Percentiles rank a stretch among this genome's conserved stretches.
Evolutionary conservation across 2,888 invertebrate species (phyloP).

Genomic region (Bombylius major): DNA sequence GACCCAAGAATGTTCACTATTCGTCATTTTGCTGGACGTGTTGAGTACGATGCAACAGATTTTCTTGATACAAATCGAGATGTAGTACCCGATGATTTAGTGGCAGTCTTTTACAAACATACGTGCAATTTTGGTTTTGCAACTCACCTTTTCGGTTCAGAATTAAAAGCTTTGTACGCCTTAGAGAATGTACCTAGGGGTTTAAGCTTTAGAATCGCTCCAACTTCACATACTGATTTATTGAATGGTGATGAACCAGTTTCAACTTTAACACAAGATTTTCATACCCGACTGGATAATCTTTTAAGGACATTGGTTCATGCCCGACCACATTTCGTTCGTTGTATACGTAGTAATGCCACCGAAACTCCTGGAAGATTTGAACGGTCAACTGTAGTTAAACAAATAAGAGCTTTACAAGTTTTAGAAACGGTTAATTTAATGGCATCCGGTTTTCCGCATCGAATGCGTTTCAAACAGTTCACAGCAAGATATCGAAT

Average conservation of each 20-base stretch:
- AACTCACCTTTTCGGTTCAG: slow-evolving; percentile 87
- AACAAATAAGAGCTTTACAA: slow-evolving; percentile 79
- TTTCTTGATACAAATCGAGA: slow-evolving; percentile 88
- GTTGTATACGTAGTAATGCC: slow-evolving; percentile 81
- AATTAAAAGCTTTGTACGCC: slow-evolving; percentile 69
- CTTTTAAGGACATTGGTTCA: slow-evolving; percentile 81
- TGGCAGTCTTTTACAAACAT: slow-evolving; percentile 84
- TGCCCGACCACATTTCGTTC: slow-evolving; percentile 87
- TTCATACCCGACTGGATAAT: slow-evolving; percentile 87
- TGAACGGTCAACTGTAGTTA: slow-evolving; percentile 70
- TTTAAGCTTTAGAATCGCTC: slow-evolving; percentile 77
- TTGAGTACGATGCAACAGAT: slow-evolving; percentile 78
- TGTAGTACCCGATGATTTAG: slow-evolving; percentile 81
- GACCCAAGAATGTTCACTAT: slow-evolving; percentile 78
- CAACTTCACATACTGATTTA: slow-evolving; percentile 73
- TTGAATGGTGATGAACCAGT: slow-evolving; percentile 74
- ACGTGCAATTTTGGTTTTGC: slow-evolving; percentile 95
- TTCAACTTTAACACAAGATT: slow-evolving; percentile 86
- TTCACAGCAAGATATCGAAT: slow-evolving; percentile 78
- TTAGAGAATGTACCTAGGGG: slow-evolving; percentile 62
- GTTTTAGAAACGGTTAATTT: slow-evolving; percentile 90
- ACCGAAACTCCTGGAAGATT: slow-evolving; percentile 70
- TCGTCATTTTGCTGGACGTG: slow-evolving; percentile 78
- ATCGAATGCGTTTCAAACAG: slow-evolving; percentile 87
- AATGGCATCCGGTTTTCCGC: slow-evolving; percentile 91